Evolutionary conservation across 1,140 invertebrate genomes (phyloP), one percentile per base, ranked within the genome.

Genomic region (Catajapyx aquilonaris): DNA sequence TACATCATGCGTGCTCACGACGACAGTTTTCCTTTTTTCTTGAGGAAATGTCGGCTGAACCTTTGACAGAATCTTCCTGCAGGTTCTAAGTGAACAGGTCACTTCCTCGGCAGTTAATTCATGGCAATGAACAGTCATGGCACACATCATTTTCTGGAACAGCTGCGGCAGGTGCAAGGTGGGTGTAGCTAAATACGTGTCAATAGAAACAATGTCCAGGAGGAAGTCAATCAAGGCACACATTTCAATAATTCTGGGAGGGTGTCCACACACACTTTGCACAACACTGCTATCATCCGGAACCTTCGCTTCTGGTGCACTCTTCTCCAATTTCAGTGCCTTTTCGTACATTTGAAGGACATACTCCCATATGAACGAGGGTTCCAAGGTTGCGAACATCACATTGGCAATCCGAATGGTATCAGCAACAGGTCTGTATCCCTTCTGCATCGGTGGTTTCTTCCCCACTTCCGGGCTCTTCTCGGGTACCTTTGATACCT

Each of bases 351-450:
- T 56, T 31, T 66, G 64, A 2, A 73, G 76, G 39, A 81, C 68
- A 51, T 80, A 86, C 41, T 73, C 68, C 86, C 86, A 91, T 32
- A 91, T 73, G 50, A 84, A 90, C 33, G 73, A 73, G 1, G 78
- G 73, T 48, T 90, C 81, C 34, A 90, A 62, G 1, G 80, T 79
- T 20, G 76, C 74, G 50, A 93, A 83, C 13, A 93, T 52, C 18
- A 88, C 57, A 55, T 87, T 90, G 1, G 81, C 81, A 10, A 77
- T 81, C 59, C 87, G 87, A n/a, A n/a, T n/a, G n/a, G n/a, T n/a
- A n/a, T n/a, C n/a, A n/a, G n/a, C n/a, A n/a, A n/a, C n/a, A n/a
- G n/a, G n/a, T n/a, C n/a, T n/a, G n/a, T n/a, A n/a, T n/a, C n/a
- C n/a, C n/a, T n/a, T n/a, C n/a, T n/a, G n/a, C n/a, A n/a, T n/a